Evolutionary conservation across 2,888 invertebrate species (phyloP), one percentile per base, ranked within the genome.

Genomic region (Nymphalis polychloros): DNA sequence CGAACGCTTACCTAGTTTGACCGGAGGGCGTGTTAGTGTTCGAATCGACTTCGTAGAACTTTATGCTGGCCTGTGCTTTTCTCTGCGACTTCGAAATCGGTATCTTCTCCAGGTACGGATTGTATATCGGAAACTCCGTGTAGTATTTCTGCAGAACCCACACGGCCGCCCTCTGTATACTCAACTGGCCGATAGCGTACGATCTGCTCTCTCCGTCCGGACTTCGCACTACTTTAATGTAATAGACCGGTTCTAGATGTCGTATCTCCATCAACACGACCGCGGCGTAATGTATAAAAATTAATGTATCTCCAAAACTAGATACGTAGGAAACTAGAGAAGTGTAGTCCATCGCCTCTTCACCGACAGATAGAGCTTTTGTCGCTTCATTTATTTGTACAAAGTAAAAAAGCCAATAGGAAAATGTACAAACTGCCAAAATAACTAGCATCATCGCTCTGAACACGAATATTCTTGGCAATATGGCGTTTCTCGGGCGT

Each of bases 341-440:
- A 84, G 97, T 96, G 84, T 98, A 98, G 84, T 97, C 96, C 53
- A 95, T 94, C 13, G 96, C 96, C 86, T 96, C 95, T 80, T 97
- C 96, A 0, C 96, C 96, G 64, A 96, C 95, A 0, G 96, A 95
- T 8, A 96, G 94, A 65, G 97, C 96, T 86, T 96, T 95, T 0
- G 96, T 95, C 20, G 96, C 95, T 85, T 96, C 96, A 0, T 96
- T 96, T 65, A 96, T 95, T 88, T 99, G 97, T 63, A 99, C 98
- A 79, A 97, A 96, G 86, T 99, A 99, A 90, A 99, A 99, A 20
- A 99, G 93, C 99, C 99, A 99, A 90, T 98, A 99, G 6, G 98
- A 97, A 89, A 99, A 98, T 72, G 97, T 97, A 85, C 98, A 97
- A 17, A 99, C 95, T 52, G 98, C 95, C 49, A 98, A 95, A 65